These are phyloP conservation scores for Myotis yumanensis DNA, from an alignment of 2,113 vertebrate genomes.

Conservation along the genomic window DNA sequence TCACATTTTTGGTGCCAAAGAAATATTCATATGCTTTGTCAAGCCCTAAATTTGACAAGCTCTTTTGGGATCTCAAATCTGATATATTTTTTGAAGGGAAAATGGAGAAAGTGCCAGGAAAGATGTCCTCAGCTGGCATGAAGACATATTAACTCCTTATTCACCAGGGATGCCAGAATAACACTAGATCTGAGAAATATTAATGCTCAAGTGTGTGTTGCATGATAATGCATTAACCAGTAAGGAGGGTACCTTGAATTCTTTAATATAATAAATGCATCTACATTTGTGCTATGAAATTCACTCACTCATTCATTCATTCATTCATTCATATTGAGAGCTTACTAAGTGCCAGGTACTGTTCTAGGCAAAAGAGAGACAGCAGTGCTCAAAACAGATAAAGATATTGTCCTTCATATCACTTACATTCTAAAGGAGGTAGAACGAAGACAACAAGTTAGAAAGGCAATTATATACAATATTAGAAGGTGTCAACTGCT, in stretches of 20 bases:
- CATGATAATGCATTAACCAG: too few relatives aligned
- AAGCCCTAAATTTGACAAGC: slow-evolving; percentile 65
- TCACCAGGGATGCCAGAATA: not conserved
- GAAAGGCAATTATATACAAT: not conserved
- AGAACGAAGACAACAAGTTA: not conserved
- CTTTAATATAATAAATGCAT: not conserved
- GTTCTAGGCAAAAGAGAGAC: not conserved
- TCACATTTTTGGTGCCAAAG: slow-evolving; percentile 60
- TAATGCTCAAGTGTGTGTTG: not conserved
- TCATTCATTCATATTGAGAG: not conserved
- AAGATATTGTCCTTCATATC: not conserved
- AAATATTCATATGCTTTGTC: slow-evolving; percentile 65
- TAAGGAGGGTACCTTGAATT: not conserved
- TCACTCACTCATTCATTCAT: not conserved
- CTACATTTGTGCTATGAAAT: not conserved
- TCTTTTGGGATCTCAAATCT: slow-evolving; percentile 51
- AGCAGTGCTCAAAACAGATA: not conserved
- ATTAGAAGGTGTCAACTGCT: not conserved
- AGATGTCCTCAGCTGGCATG: slow-evolving; percentile 54
- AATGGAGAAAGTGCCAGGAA: slow-evolving; percentile 32
- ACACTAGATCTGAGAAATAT: not conserved
- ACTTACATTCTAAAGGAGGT: not conserved
- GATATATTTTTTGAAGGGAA: slow-evolving; percentile 55
- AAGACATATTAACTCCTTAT: slow-evolving; percentile 34
- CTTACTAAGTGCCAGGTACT: not conserved